These are phyloP conservation scores for Bombylius discolor DNA, from an alignment of 2,888 invertebrate genomes.

Conservation along the genomic window DNA sequence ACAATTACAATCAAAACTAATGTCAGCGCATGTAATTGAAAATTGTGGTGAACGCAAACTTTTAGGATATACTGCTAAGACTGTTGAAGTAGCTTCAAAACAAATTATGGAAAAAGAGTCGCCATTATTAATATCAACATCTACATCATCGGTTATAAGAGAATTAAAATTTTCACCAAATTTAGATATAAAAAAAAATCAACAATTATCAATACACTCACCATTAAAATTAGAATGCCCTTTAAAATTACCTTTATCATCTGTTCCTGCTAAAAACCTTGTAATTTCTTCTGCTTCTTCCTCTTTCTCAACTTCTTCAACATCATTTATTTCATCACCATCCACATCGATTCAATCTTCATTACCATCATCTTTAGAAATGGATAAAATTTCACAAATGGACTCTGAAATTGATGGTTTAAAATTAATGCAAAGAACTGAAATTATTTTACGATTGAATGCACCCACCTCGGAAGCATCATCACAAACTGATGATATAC, in stretches of 20 bases:
- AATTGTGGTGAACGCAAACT: constrained; percentile 16
- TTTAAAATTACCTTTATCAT: constrained; percentile 1
- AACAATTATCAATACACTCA: neutral
- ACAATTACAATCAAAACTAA: constrained; percentile 33
- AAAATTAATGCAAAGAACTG: constrained; percentile 49
- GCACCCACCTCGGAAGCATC: constrained; percentile 48
- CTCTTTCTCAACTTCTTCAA: neutral
- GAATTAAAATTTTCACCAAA: neutral
- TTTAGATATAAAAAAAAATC: neutral
- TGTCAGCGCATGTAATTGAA: constrained; percentile 33
- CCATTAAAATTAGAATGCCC: neutral
- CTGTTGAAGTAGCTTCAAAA: constrained; percentile 1
- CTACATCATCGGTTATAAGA: neutral
- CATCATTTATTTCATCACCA: neutral
- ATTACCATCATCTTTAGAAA: constrained; percentile 3
- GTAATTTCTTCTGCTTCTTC: neutral
- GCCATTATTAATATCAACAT: neutral
- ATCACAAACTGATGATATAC: constrained; percentile 43
- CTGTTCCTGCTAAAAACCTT: constrained; percentile 5
- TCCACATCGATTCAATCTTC: neutral
- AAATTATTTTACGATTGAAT: constrained; percentile 48
- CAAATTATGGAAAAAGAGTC: neutral
- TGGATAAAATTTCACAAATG: constrained; percentile 18
- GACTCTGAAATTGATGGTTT: constrained; percentile 31
- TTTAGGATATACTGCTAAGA: constrained; percentile 15